A percentile compares a stretch with the other conserved stretches of the same genome.
Conservation (phyloP, 2,888 invertebrate species). For the Athalia cordata region DNA sequence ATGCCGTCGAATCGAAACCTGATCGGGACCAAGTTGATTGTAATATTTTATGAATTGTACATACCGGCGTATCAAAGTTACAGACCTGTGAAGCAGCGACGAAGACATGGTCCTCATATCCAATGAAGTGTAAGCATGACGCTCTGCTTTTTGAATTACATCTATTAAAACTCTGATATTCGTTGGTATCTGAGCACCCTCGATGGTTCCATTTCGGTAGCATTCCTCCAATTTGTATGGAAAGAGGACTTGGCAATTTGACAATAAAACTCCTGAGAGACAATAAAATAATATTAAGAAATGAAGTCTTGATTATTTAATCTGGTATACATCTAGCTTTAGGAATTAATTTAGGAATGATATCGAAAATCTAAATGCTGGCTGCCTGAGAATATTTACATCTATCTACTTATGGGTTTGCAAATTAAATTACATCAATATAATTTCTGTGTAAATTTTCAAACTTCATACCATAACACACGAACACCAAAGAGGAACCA, state of each 20-base stretch:
- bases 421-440: too few relatives aligned
- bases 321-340: background rate
- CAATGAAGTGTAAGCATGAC: conserved; percentile 73
- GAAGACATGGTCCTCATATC: conserved; percentile 77
- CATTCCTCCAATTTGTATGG: conserved; percentile 78
- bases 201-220: conserved; percentile 76
- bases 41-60: background rate
- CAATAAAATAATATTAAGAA: background rate
- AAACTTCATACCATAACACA: conserved; percentile 48
- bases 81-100: conserved; percentile 77
- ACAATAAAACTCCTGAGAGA: conserved; percentile 42
- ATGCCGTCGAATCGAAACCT: conserved; percentile 67
- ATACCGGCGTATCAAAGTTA: background rate
- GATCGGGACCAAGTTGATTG: background rate
- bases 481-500: conserved; percentile 38
- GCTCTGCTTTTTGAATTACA: conserved; percentile 79
- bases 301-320: background rate
- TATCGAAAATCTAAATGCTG: too few relatives aligned
- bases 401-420: too few relatives aligned
- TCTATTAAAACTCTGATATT: conserved; percentile 79
- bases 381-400: too few relatives aligned
- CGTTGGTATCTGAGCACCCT: conserved; percentile 73
- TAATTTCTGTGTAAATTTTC: background rate
- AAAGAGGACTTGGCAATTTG: conserved; percentile 69
- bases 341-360: too few relatives aligned